Conservation (phyloP, 2,888 invertebrate species). For the Eupithecia abbreviata region DNA sequence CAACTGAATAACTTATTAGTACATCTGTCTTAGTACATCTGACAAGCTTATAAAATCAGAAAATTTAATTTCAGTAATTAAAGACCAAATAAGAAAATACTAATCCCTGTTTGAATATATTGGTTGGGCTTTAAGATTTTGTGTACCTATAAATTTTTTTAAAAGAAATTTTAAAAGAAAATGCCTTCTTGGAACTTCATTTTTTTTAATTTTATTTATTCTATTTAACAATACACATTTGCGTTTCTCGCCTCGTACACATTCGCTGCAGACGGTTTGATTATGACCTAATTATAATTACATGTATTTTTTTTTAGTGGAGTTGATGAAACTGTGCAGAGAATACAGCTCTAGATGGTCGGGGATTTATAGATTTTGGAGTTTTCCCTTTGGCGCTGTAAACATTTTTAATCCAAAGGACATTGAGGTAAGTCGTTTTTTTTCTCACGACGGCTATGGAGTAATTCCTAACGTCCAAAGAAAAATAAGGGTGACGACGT, state of each 20-base stretch:
- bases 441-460: neutral
- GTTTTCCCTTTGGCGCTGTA: conserved; percentile 54
- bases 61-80: too few species aligned
- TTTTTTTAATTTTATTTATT: neutral
- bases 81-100: neutral
- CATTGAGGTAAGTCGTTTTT: conserved; percentile 65
- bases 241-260: neutral
- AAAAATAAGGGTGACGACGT: too few species aligned
- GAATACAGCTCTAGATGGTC: conserved; percentile 48
- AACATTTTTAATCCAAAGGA: conserved; percentile 75
- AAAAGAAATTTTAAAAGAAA: too few species aligned
- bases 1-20: neutral
- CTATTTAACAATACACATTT: neutral
- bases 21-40: too few species aligned
- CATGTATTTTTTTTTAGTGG: conserved; percentile 49
- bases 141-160: neutral
- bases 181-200: neutral
- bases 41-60: too few species aligned
- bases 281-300: neutral
- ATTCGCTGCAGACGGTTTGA: neutral
- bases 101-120: neutral
- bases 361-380: conserved; percentile 60
- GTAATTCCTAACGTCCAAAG: neutral
- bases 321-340: conserved; percentile 59
- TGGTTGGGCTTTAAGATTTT: neutral